Conservation (phyloP, 2,113 vertebrate species). For the Psittacus erithacus region DNA sequence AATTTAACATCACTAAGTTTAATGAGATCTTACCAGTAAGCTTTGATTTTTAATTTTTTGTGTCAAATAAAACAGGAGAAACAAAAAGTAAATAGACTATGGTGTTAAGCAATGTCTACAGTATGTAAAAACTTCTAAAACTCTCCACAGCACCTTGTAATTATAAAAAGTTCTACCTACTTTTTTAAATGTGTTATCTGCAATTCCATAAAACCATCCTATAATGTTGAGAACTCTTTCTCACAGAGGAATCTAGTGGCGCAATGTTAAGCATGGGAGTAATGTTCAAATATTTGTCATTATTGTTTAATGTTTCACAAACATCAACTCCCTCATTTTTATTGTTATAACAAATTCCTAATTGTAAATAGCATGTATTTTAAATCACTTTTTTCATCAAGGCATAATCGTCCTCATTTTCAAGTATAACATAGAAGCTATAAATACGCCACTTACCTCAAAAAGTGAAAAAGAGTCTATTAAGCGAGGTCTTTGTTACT, state of each 20-base stretch:
- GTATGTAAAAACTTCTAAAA: not conserved
- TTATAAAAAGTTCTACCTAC: not conserved
- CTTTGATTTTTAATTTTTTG: not conserved
- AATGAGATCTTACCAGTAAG: not conserved
- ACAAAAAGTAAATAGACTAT: not conserved
- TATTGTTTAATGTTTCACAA: not conserved
- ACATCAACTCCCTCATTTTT: not conserved
- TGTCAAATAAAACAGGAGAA: not conserved
- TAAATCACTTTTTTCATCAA: not conserved
- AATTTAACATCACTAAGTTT: not conserved
- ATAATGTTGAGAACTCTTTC: not conserved
- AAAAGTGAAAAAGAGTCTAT: slow-evolving; percentile 27
- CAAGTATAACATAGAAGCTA: not conserved
- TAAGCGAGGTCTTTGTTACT: slow-evolving; percentile 28
- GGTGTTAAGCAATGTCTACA: not conserved
- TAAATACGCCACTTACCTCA: slow-evolving; percentile 57
- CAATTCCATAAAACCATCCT: not conserved
- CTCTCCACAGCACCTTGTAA: not conserved
- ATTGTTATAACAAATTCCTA: not conserved
- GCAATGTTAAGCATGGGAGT: not conserved
- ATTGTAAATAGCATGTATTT: not conserved
- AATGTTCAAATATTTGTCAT: not conserved
- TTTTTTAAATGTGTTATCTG: not conserved
- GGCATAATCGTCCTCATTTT: slow-evolving; percentile 2
- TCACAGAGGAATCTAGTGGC: not conserved